A percentile compares a stretch with the other conserved stretches of the same genome.
phyloP scores from a whole-genome alignment of 53 echinoderm and acorn worm genomes.

The Echinarachnius parma region DNA sequence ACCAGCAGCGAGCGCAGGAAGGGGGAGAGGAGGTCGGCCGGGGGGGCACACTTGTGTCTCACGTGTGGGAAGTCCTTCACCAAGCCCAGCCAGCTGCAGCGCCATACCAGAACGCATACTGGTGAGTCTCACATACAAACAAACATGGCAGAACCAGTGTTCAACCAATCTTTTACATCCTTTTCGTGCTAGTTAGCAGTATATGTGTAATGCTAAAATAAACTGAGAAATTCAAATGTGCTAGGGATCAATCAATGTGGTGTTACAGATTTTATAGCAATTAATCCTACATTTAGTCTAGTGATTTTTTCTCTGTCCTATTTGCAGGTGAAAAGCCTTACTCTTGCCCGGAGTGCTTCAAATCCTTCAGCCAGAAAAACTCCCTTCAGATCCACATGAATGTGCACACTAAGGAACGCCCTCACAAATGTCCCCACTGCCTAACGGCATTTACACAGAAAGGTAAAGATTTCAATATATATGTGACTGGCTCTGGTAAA shows the following conservation, averaged over 20 bases:
- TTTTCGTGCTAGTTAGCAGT: too few species aligned
- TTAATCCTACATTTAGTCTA: too few species aligned
- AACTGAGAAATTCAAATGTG: too few species aligned
- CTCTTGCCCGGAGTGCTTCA: slow-evolving; percentile 82
- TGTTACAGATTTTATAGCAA: too few species aligned
- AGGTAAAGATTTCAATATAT: slow-evolving; percentile 70
- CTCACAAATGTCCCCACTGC: slow-evolving; percentile 74
- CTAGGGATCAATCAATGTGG: too few species aligned
- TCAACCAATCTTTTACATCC: too few species aligned
- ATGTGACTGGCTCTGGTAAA: too few species aligned
- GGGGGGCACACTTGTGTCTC: slow-evolving; percentile 28
- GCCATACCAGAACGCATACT: slow-evolving; percentile 85
- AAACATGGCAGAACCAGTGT: too few species aligned
- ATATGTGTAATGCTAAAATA: too few species aligned
- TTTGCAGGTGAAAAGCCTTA: slow-evolving; percentile 82
- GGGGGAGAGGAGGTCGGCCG: slow-evolving; percentile 21
- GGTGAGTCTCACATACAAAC: too few species aligned
- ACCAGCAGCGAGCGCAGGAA: slow-evolving; percentile 13
- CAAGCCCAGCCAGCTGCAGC: slow-evolving; percentile 87
- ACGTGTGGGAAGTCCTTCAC: slow-evolving; percentile 68
- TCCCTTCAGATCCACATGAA: slow-evolving; percentile 90
- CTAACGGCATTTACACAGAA: slow-evolving; percentile 78
- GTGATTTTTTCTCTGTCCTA: not conserved
- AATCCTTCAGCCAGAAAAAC: slow-evolving; percentile 98
- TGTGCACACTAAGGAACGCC: slow-evolving; percentile 88